These are phyloP conservation scores for Pyrrhosoma nymphula DNA, from an alignment of 2,888 invertebrate genomes.

Conservation along the genomic window DNA sequence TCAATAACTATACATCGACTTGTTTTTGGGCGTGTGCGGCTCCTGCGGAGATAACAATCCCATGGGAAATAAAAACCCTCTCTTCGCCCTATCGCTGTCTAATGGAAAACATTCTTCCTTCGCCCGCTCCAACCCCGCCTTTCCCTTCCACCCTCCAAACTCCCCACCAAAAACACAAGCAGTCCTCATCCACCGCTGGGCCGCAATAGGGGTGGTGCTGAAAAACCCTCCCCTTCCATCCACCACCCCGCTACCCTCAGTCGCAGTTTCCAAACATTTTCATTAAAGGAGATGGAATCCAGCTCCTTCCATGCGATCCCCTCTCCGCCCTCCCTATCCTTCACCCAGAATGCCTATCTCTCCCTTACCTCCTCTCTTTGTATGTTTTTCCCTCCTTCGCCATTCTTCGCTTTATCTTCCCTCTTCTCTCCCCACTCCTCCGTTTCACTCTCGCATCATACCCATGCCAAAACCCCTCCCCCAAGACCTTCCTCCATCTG, in stretches of 20 bases:
- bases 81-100: conserved; percentile 11
- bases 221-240: background rate
- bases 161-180: background rate
- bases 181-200: background rate
- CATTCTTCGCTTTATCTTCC: background rate
- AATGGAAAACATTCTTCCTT: conserved; percentile 30
- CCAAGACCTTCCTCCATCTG: background rate
- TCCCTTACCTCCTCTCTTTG: background rate
- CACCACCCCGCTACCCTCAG: background rate
- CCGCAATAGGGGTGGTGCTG: background rate
- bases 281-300: conserved; percentile 39
- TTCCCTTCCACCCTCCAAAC: background rate
- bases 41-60: conserved; percentile 21
- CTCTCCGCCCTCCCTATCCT: background rate
- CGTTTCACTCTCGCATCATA: background rate
- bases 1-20: conserved; percentile 39
- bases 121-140: background rate
- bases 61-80: conserved; percentile 20
- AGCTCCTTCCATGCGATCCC: background rate
- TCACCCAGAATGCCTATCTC: background rate
- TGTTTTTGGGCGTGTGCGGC: background rate
- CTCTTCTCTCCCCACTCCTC: background rate
- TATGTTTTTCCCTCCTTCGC: background rate
- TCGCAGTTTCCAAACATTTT: conserved; percentile 35
- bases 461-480: background rate